Base-by-base conservation (phyloP, 2,888 invertebrate species). In the Leucania comma region DNA sequence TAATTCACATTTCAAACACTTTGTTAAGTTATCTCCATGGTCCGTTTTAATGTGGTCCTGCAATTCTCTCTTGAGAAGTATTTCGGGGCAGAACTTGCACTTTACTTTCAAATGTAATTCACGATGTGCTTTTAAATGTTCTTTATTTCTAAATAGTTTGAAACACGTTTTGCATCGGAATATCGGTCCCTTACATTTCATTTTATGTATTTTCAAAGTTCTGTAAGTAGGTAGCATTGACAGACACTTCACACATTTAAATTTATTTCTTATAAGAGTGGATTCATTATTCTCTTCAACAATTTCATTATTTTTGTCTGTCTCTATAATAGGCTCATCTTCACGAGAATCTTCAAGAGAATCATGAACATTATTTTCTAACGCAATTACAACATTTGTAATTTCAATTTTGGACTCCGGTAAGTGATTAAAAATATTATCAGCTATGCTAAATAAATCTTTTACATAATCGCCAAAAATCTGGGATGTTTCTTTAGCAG, bases 361-460 rank as follows among this genome's bases (percentile, higher is more conserved):
- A 24, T 42, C 35, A 46, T 32, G 22, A 12, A 20, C 17, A 54
- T 46, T 69, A 58, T 77, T 77, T 38, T 80, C 66, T 65, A 81
- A 60, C 51, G 73, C 77, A 54, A 80, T 80, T 12, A 73, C 53
- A 53, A 80, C 57, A 67, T 80, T 80, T 14, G 63, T 58, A 20
- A 48, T 61, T 61, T 77, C 79, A 14, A 22, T 46, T 2, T n/a
- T 66, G 8, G 77, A 50, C 9, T 69, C 51, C 0, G 54, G 57
- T 10, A 77, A 61, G 58, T 64, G 66, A 46, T 64, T 64, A 12
- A 53, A 68, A 46, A 80, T 77, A 69, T 80, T 68, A 56, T 58
- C 46, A 3, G 77, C 58, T 68, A 80, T 80, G 10, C 24, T 68
- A 24, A 61, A 67, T 24, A 80, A 58, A 14, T 82, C 72, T 32